Conservation (phyloP, 2,888 invertebrate species). For the Altica lythri region DNA sequence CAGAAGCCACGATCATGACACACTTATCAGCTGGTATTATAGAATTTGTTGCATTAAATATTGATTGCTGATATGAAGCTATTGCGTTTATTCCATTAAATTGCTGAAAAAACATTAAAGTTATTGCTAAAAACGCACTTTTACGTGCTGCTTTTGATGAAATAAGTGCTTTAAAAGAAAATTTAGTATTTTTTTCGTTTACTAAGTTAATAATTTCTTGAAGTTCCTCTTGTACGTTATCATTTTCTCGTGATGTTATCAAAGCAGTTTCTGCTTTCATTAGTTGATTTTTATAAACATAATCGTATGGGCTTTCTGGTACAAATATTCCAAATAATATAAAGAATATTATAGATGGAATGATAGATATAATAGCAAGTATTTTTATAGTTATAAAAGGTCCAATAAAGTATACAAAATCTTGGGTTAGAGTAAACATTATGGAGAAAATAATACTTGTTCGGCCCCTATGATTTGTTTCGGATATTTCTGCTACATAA, state of each 20-base stretch:
- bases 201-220: conserved; percentile 31
- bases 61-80: conserved; percentile 73
- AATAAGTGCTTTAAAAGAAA: conserved; percentile 28
- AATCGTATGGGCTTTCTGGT: conserved; percentile 43
- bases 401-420: conserved; percentile 36
- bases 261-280: conserved; percentile 69
- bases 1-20: conserved; percentile 75
- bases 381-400: conserved; percentile 39
- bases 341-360: conserved; percentile 39
- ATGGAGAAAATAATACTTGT: conserved; percentile 37
- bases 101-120: conserved; percentile 49
- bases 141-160: conserved; percentile 35
- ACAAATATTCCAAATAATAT: conserved; percentile 35
- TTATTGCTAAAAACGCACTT: conserved; percentile 53
- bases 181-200: conserved; percentile 27
- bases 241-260: conserved; percentile 58
- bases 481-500: conserved; percentile 85
- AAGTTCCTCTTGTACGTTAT: conserved; percentile 37
- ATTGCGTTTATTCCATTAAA: conserved; percentile 73
- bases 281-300: conserved; percentile 45
- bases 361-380: conserved; percentile 34
- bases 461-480: conserved; percentile 73
- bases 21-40: conserved; percentile 63
- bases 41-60: conserved; percentile 61
- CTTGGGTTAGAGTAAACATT: conserved; percentile 33